Evolutionary conservation across 2,113 vertebrate genomes (phyloP), one percentile per base, ranked within the genome.

Genomic region (Leucosticte australis): DNA sequence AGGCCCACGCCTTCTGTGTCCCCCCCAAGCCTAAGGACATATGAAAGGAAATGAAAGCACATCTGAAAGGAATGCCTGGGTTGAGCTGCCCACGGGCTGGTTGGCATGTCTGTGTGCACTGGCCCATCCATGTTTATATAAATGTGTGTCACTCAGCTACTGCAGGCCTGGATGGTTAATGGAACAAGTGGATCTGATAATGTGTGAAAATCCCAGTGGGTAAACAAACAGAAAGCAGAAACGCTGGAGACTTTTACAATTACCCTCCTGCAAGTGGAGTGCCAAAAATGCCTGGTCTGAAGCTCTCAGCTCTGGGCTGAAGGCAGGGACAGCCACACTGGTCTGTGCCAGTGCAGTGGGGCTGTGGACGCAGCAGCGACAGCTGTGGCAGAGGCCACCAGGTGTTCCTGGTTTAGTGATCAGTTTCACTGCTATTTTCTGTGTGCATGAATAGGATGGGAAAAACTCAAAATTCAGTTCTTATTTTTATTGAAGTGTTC

Each of bases 161-260:
- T 78, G 82, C 85, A 83, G 19, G 78, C 85, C 93, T 83, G 37
- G 71, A 23, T 91, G 90, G 59, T 75, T 96, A 83, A 90, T 95
- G 84, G 96, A 94, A 96, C 85, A 94, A 97, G 73, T 44, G 68
- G 90, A 83, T 90, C 85, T 89, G 95, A 95, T 86, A 96, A 94
- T 81, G 90, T 62, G 73, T 90, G 95, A 96, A 96, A 94, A 96
- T 75, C 90, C 87, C 90, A 90, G 85, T 9, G 67, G 68, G 68
- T 95, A 96, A 96, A 95, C 92, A 97, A 96, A 95, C 88, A 93
- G 83, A 94, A 94, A 92, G 73, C 4, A 46, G 96, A 96, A 96
- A 80, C 28, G 0, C 76, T 62, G 73, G 86, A 93, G 92, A 82
- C 90, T 82, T 69, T 68, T 83, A 65, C 83, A 87, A 76, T 92